phyloP scores from a whole-genome alignment of 2,888 invertebrate species.

The Leucophora obtusa region DNA sequence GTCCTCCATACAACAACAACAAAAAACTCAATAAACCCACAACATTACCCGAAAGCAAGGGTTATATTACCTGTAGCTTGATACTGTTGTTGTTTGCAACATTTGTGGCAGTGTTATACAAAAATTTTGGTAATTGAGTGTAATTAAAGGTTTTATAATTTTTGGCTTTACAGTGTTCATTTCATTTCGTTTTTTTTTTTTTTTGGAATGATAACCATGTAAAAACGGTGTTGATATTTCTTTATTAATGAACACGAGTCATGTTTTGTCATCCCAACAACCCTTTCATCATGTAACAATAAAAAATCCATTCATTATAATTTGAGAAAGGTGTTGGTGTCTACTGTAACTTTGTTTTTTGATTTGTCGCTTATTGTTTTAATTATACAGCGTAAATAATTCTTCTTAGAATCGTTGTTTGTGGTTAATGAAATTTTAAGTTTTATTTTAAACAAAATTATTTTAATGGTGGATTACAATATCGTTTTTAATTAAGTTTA shows the following conservation, averaged over 20 bases:
- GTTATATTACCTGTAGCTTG: slow-evolving; percentile 71
- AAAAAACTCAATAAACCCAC: neutral
- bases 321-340: slow-evolving; percentile 30
- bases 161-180: slow-evolving; percentile 20
- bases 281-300: slow-evolving; percentile 29
- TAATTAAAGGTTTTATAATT: slow-evolving; percentile 75
- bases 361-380: slow-evolving; percentile 69
- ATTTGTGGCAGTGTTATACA: slow-evolving; percentile 67
- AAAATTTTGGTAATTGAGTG: slow-evolving; percentile 77
- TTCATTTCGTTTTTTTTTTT: slow-evolving; percentile 5
- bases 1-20: neutral
- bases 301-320: slow-evolving; percentile 56
- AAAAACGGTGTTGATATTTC: slow-evolving; percentile 40
- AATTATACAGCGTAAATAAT: slow-evolving; percentile 76
- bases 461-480: slow-evolving; percentile 8
- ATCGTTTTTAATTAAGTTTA: slow-evolving; percentile 49
- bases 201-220: slow-evolving; percentile 42
- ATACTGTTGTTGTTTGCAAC: slow-evolving; percentile 40
- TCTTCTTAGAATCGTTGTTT: slow-evolving; percentile 45
- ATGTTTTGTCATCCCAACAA: slow-evolving; percentile 33
- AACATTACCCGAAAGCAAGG: slow-evolving; percentile 22
- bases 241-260: slow-evolving; percentile 52
- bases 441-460: slow-evolving; percentile 54
- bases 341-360: slow-evolving; percentile 18
- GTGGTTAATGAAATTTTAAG: slow-evolving; percentile 63